Base-by-base conservation (phyloP, 2,888 invertebrate genomes). In the Netelia fuscicornis region DNA sequence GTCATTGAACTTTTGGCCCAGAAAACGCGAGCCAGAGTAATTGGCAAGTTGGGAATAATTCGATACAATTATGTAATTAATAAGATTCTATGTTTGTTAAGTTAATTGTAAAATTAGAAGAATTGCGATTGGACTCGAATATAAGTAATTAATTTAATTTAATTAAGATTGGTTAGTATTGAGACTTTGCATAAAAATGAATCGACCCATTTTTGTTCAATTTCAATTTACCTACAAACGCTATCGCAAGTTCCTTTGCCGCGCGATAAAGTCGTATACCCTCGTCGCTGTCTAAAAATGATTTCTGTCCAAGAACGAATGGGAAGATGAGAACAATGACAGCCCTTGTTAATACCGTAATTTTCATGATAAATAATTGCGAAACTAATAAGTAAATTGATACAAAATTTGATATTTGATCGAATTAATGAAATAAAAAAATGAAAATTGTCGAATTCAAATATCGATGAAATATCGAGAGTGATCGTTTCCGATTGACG, bases 271-370 rank as follows among this genome's bases (percentile, higher is more conserved):
- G 10, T 2, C 58, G 25, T 5, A 92, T 68, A 65, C 87, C 90
- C 2, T 54, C 13, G 2, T 86, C 83, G 0, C 86, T 82, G 62
- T 92, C 92, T 2, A 92, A 72, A 5, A 37, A 60, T 9, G 90
- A 90, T 17, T 67, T 90, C 52, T 91, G 89, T 0, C 83, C 77
- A 3, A 23, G 0, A 1, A 13, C 62, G 3, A 64, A 9, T 11
- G 62, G 2, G 20, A 62, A 56, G 54, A 42, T 62, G 0, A 70
- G n/a, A 17, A 74, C 13, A 2, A 30, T 3, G 20, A 72, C 5
- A 48, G 23, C 44, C 17, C 17, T n/a, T 3, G 1, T n/a, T n/a
- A 56, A n/a, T 13, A 48, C 10, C 2, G 13, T 48, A 48, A 0
- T 11, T 13, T 48, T 48, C 48, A 48, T 48, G 48, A 48, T 48